phyloP scores from a whole-genome alignment of 2,888 invertebrate species.

The Cosmia trapezina region DNA sequence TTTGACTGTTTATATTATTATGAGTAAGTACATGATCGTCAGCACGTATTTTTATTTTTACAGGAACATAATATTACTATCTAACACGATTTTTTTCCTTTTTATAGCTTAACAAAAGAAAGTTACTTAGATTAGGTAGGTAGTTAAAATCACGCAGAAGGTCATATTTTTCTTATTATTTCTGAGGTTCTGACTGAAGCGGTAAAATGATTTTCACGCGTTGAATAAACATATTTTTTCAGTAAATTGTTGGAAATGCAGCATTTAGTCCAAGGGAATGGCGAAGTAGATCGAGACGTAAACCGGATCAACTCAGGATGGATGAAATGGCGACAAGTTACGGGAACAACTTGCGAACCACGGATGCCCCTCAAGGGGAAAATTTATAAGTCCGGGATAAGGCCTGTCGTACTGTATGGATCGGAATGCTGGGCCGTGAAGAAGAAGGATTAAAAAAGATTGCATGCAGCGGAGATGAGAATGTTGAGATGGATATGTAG shows the following conservation, averaged over 20 bases:
- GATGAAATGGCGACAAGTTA: too few species aligned
- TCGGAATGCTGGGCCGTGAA: too few species aligned
- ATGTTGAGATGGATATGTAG: too few species aligned
- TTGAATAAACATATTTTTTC: neutral
- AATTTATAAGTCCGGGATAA: too few species aligned
- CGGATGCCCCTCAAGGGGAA: too few species aligned
- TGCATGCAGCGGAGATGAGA: too few species aligned
- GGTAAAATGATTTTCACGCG: neutral
- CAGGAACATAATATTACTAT: neutral
- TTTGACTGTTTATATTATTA: slow-evolving; percentile 32
- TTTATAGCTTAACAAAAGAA: neutral
- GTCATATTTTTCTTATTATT: neutral
- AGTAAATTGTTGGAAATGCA: neutral
- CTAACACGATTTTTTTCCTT: neutral
- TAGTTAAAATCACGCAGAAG: neutral
- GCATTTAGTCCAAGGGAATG: too few species aligned
- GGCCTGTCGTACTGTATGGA: too few species aligned
- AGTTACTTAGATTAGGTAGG: neutral
- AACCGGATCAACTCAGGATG: too few species aligned
- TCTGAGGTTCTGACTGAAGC: neutral
- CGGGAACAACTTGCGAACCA: too few species aligned
- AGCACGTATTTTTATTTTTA: slow-evolving; percentile 13
- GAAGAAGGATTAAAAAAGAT: too few species aligned
- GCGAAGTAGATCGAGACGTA: too few species aligned
- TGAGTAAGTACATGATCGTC: slow-evolving; percentile 3